A percentile compares a stretch with the other conserved stretches of the same genome.
Conservation (phyloP, 2,113 vertebrate genomes). For the Lamprotornis superbus region DNA sequence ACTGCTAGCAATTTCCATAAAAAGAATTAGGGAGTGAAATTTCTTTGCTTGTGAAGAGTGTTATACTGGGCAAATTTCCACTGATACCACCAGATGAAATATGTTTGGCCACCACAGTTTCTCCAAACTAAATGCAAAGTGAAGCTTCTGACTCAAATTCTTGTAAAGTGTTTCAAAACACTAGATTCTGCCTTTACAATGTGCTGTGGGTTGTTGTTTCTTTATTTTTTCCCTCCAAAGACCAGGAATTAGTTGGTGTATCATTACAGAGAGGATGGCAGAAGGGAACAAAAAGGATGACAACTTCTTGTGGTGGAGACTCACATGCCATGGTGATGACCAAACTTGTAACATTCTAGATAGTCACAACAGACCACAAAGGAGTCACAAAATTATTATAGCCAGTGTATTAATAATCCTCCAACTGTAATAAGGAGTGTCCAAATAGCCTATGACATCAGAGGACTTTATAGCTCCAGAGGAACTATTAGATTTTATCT, state of each 20-base stretch:
- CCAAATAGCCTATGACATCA: slow-evolving; percentile 74
- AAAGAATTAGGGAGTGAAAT: slow-evolving; percentile 34
- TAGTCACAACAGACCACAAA: slow-evolving; percentile 31
- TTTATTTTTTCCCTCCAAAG: background rate
- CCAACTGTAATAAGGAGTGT: slow-evolving; percentile 59
- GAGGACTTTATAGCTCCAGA: slow-evolving; percentile 66
- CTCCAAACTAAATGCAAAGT: background rate
- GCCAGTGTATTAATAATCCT: slow-evolving; percentile 36
- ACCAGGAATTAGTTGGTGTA: background rate
- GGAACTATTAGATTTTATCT: slow-evolving; percentile 73
- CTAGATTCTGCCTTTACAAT: background rate
- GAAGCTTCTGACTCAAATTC: background rate
- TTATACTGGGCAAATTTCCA: slow-evolving; percentile 25
- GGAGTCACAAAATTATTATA: slow-evolving; percentile 39
- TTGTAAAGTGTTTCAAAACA: background rate
- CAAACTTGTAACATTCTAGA: slow-evolving; percentile 11
- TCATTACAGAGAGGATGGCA: background rate
- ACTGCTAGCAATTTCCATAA: slow-evolving; percentile 33
- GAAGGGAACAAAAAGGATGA: background rate
- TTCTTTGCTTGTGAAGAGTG: slow-evolving; percentile 4
- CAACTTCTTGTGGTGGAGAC: background rate
- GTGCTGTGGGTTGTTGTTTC: background rate
- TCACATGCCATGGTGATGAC: background rate
- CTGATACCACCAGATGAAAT: slow-evolving; percentile 7
- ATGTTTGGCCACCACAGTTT: background rate